Evolutionary conservation across 1,140 invertebrate species (phyloP).

Genomic region (Ceratina calcarata): DNA sequence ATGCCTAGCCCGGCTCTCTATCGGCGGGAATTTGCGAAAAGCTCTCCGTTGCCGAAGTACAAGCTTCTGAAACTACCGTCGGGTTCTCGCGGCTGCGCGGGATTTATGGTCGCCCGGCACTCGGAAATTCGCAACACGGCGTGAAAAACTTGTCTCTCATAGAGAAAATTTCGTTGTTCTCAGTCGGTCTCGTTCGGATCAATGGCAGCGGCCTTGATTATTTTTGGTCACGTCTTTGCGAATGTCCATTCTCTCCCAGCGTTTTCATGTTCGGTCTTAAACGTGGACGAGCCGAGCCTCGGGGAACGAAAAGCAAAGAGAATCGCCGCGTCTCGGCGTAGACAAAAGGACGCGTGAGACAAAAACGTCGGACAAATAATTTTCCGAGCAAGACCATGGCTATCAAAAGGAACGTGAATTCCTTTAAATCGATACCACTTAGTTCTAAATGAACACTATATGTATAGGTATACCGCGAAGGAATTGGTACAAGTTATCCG

Average conservation of each 20-base stretch:
- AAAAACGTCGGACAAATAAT: background rate
- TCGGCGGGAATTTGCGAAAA: conserved; percentile 46
- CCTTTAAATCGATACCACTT: background rate
- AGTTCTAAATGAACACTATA: background rate
- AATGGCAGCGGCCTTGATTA: background rate
- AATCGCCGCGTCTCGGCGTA: background rate
- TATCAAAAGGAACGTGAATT: background rate
- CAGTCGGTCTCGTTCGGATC: background rate
- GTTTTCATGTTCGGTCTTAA: background rate
- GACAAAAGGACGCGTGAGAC: background rate
- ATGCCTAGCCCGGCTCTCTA: conserved; percentile 13
- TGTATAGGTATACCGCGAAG: background rate
- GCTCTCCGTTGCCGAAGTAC: conserved; percentile 27
- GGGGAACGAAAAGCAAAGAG: background rate
- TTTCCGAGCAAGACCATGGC: background rate
- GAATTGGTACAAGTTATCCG: background rate
- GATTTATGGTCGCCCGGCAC: conserved; percentile 23
- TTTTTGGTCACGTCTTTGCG: background rate
- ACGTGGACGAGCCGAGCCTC: no score
- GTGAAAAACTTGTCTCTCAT: conserved; percentile 35
- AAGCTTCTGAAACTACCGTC: conserved; percentile 47
- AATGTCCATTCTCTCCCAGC: background rate
- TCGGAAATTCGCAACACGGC: conserved; percentile 28
- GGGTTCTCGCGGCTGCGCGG: conserved; percentile 22
- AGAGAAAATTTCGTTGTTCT: conserved; percentile 22